Evolutionary conservation across 2,113 vertebrate species (phyloP).

Genomic region (Aldabrachelys gigantea): DNA sequence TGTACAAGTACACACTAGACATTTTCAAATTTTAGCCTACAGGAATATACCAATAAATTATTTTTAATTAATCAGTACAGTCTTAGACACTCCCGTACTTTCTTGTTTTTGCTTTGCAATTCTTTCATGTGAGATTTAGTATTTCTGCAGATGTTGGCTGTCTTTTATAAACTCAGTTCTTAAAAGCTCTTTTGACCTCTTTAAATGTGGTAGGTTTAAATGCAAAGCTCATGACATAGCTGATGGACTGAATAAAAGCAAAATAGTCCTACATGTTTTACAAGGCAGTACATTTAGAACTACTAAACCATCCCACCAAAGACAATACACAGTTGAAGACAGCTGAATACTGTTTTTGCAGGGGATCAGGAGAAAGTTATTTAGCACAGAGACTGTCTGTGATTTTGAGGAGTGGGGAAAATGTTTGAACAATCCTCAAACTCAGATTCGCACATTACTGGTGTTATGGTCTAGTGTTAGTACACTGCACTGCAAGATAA

Average conservation of each 20-base stretch:
- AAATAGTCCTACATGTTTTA: background rate
- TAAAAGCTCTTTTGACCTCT: background rate
- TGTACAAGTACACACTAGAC: background rate
- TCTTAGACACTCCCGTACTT: background rate
- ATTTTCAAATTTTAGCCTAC: background rate
- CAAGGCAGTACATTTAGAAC: background rate
- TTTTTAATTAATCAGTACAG: background rate
- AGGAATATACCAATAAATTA: rapidly evolving
- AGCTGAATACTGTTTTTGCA: background rate
- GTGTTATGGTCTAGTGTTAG: constrained; percentile 58
- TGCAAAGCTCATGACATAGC: background rate
- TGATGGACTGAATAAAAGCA: background rate
- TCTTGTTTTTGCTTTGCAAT: background rate
- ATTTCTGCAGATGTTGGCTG: background rate
- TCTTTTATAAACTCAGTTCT: background rate
- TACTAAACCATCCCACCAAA: background rate
- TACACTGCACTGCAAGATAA: constrained; percentile 53
- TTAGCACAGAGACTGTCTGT: constrained; percentile 15
- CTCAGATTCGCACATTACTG: constrained; percentile 51
- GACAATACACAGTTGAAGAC: background rate
- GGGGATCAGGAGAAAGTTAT: background rate
- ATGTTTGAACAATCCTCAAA: constrained; percentile 10
- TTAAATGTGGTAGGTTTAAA: background rate
- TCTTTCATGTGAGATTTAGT: background rate
- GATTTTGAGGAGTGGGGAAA: background rate